These are phyloP conservation scores for Myotis myotis DNA, from an alignment of 2,797 vertebrate species.

Conservation along the genomic window DNA sequence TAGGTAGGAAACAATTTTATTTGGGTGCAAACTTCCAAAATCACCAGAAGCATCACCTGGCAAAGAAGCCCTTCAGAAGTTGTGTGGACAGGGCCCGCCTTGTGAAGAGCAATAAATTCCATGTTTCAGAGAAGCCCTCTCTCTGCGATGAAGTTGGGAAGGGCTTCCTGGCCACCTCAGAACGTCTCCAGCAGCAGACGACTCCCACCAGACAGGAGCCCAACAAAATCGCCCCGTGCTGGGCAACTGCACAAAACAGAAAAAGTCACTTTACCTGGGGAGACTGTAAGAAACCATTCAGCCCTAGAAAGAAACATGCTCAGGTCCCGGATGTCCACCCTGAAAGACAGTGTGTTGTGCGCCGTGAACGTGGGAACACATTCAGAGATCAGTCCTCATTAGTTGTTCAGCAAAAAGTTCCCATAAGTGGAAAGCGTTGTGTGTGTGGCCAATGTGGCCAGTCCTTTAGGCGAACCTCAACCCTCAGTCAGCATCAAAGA, in stretches of 20 bases:
- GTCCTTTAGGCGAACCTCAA: background rate
- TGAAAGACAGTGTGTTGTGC: background rate
- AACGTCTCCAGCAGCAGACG: background rate
- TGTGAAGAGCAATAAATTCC: background rate
- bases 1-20: background rate
- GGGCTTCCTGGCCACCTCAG: background rate
- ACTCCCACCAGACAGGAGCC: background rate
- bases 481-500: constrained; percentile 15
- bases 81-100: background rate
- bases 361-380: constrained; percentile 12
- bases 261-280: background rate
- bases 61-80: background rate
- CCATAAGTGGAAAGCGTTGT: background rate
- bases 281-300: background rate
- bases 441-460: constrained; percentile 11
- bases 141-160: background rate
- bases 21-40: background rate
- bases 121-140: background rate
- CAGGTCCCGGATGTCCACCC: background rate
- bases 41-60: background rate
- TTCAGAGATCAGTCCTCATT: background rate
- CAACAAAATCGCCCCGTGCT: background rate
- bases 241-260: background rate
- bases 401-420: background rate
- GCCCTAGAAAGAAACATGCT: background rate